Conservation (phyloP, 1,140 invertebrate species). For the Sminthurides bifidus region DNA sequence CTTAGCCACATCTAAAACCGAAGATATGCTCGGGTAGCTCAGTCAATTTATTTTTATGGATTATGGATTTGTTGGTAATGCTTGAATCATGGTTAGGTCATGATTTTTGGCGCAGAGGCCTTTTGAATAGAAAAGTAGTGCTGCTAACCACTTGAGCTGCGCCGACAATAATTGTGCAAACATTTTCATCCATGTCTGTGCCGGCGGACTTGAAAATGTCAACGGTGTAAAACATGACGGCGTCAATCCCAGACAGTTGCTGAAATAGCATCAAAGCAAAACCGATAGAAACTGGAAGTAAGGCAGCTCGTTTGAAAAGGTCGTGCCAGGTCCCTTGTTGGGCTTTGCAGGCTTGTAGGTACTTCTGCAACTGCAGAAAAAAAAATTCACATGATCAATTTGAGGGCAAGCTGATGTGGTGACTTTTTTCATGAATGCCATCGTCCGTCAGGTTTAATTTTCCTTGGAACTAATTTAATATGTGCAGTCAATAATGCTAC, state of each 20-base stretch:
- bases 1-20: background rate
- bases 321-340: conserved; percentile 26
- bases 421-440: background rate
- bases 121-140: background rate
- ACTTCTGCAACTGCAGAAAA: conserved; percentile 31
- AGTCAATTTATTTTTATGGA: background rate
- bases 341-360: conserved; percentile 31
- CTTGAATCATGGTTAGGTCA: background rate
- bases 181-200: conserved; percentile 32
- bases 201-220: conserved; percentile 50
- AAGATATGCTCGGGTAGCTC: background rate
- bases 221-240: conserved; percentile 67
- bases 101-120: background rate
- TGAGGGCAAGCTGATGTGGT: background rate
- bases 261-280: conserved; percentile 40
- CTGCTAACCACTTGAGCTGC: conserved; percentile 31
- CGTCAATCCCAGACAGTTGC: conserved; percentile 44
- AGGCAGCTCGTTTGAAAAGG: conserved; percentile 25
- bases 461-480: background rate
- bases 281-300: conserved; percentile 36
- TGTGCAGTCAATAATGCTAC: background rate
- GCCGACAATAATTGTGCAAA: conserved; percentile 39
- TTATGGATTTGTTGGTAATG: background rate
- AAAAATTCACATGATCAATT: background rate
- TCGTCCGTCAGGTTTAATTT: background rate